phyloP scores from a whole-genome alignment of 2,113 vertebrate species.

The Corvus moneduloides region DNA sequence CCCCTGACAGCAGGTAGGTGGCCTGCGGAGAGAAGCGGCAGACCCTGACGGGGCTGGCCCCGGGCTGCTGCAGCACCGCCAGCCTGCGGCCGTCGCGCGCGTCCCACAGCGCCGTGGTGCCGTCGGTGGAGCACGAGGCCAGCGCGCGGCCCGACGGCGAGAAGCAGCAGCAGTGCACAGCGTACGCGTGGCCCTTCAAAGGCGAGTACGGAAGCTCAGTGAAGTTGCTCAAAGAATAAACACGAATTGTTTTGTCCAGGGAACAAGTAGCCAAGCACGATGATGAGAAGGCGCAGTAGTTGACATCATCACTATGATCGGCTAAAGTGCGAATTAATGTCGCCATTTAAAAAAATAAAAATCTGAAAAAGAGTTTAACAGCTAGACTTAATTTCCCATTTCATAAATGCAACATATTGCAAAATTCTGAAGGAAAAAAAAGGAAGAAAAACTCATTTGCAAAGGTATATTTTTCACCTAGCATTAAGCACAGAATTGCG shows the following conservation, averaged over 20 bases:
- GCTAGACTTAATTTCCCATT: neutral
- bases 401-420: neutral
- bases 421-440: neutral
- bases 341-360: constrained; percentile 74
- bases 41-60: constrained; percentile 83
- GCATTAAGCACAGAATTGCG: neutral
- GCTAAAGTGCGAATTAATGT: constrained; percentile 84
- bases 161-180: constrained; percentile 94
- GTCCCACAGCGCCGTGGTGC: constrained; percentile 83
- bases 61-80: constrained; percentile 84
- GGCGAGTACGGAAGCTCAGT: constrained; percentile 86
- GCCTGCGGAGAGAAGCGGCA: constrained; percentile 84
- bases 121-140: constrained; percentile 93
- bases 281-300: constrained; percentile 86
- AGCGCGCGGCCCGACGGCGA: constrained; percentile 83
- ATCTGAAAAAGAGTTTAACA: constrained; percentile 49
- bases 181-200: constrained; percentile 84
- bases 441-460: neutral
- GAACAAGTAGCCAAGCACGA: constrained; percentile 89
- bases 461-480: neutral
- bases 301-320: constrained; percentile 90
- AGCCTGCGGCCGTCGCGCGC: constrained; percentile 71
- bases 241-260: constrained; percentile 86
- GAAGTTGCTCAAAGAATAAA: constrained; percentile 82
- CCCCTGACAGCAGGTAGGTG: constrained; percentile 78